A percentile compares a stretch with the other conserved stretches of the same genome.
These are phyloP conservation scores for Calliopum simillimum DNA, from an alignment of 2,888 invertebrate genomes.

Conservation along the genomic window DNA sequence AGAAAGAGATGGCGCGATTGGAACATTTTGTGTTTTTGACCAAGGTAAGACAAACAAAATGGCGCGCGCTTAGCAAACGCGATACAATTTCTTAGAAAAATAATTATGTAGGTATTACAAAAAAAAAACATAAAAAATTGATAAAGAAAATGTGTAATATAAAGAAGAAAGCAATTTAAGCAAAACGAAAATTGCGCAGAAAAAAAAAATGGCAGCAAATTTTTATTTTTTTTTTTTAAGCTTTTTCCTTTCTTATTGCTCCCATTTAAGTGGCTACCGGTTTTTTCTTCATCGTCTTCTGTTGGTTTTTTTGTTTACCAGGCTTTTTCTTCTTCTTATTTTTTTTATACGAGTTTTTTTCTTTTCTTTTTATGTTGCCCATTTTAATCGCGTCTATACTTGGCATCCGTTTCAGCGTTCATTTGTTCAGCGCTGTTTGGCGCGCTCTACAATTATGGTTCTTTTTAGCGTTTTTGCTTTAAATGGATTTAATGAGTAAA, in stretches of 20 bases:
- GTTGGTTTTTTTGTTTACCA: constrained; percentile 21
- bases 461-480: constrained; percentile 58
- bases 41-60: constrained; percentile 42
- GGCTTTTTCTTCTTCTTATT: not conserved
- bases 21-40: constrained; percentile 4
- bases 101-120: constrained; percentile 55
- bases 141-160: constrained; percentile 36
- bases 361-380: constrained; percentile 51
- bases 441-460: constrained; percentile 56
- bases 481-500: constrained; percentile 65
- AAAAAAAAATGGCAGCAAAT: constrained; percentile 36
- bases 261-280: constrained; percentile 56
- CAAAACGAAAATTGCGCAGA: constrained; percentile 34
- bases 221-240: constrained; percentile 29
- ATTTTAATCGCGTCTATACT: constrained; percentile 56
- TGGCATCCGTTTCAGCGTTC: constrained; percentile 43
- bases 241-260: constrained; percentile 43
- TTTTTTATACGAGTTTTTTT: constrained; percentile 19
- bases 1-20: constrained; percentile 31
- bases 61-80: constrained; percentile 40
- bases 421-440: constrained; percentile 36
- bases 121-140: constrained; percentile 33
- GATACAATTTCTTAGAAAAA: constrained; percentile 55
- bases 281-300: constrained; percentile 36
- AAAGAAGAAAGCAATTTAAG: constrained; percentile 28